Conservation (phyloP, 2,797 vertebrate genomes). For the Yasuhikotakia modesta region DNA sequence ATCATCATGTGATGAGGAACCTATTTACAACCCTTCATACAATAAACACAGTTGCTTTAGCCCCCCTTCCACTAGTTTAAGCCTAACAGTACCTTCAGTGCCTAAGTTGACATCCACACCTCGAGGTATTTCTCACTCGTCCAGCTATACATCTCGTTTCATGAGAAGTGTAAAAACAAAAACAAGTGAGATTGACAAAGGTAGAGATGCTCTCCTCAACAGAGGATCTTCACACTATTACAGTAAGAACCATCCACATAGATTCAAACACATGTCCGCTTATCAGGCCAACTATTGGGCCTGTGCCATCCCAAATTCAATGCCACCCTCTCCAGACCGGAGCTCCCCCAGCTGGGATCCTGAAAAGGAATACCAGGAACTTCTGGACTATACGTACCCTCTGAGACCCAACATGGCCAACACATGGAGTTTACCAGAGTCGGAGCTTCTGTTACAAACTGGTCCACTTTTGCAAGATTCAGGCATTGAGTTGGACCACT, state of each 20-base stretch:
- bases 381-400: slow-evolving; percentile 93
- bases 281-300: slow-evolving; percentile 87
- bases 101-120: slow-evolving; percentile 69
- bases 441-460: slow-evolving; percentile 28
- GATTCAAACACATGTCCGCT: slow-evolving; percentile 64
- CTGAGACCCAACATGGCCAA: slow-evolving; percentile 76
- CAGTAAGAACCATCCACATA: slow-evolving; percentile 42
- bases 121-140: slow-evolving; percentile 43
- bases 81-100: slow-evolving; percentile 58
- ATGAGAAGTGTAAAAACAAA: slow-evolving; percentile 39
- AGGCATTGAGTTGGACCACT: slow-evolving; percentile 85
- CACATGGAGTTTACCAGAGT: slow-evolving; percentile 56
- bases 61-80: slow-evolving; percentile 62
- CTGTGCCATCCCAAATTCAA: slow-evolving; percentile 81
- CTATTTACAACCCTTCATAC: slow-evolving; percentile 5
- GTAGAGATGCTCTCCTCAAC: slow-evolving; percentile 20
- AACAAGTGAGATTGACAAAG: neutral
- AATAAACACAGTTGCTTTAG: slow-evolving; percentile 60
- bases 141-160: slow-evolving; percentile 36
- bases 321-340: slow-evolving; percentile 82
- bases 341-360: slow-evolving; percentile 84
- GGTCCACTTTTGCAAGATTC: slow-evolving; percentile 84
- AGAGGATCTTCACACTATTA: slow-evolving; percentile 29
- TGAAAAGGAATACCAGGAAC: slow-evolving; percentile 84
- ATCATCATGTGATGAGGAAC: slow-evolving; percentile 44